Evolutionary conservation across 2,797 vertebrate genomes (phyloP).

Genomic region (Premnoplex brunnescens): DNA sequence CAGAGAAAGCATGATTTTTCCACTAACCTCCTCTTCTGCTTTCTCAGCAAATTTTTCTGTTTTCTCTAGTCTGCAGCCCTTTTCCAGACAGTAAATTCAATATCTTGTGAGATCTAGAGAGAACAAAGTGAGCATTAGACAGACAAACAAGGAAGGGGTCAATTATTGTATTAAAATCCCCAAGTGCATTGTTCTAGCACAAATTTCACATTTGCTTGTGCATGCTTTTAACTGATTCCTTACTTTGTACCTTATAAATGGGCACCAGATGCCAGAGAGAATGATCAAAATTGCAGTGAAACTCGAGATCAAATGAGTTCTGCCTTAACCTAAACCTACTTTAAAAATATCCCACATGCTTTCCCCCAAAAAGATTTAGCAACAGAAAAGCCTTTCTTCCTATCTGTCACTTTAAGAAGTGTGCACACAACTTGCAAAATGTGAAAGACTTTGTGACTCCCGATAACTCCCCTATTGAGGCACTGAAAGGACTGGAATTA

Average conservation of each 20-base stretch:
- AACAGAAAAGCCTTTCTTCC: background rate
- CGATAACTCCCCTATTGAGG: background rate
- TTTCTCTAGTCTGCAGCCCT: constrained; percentile 55
- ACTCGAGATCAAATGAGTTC: constrained; percentile 13
- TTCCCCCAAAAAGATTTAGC: background rate
- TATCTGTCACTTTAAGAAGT: background rate
- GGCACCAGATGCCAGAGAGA: constrained; percentile 57
- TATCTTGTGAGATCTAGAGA: constrained; percentile 57
- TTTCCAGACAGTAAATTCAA: constrained; percentile 54
- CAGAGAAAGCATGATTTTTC: constrained; percentile 49
- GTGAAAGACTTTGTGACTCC: background rate
- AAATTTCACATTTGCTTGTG: constrained; percentile 54
- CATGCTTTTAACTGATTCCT: constrained; percentile 65
- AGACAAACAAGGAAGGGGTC: constrained; percentile 59
- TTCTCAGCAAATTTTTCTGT: constrained; percentile 61
- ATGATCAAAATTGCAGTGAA: constrained; percentile 44
- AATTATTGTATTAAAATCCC: constrained; percentile 63
- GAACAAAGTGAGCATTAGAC: constrained; percentile 62
- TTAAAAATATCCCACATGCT: background rate
- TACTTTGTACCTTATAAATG: constrained; percentile 60
- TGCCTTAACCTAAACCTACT: background rate
- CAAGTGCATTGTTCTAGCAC: constrained; percentile 61
- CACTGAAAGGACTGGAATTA: background rate
- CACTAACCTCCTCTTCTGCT: constrained; percentile 49
- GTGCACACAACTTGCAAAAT: background rate